phyloP scores from a whole-genome alignment of 2,113 vertebrate genomes.

The Poeciliopsis occidentalis region DNA sequence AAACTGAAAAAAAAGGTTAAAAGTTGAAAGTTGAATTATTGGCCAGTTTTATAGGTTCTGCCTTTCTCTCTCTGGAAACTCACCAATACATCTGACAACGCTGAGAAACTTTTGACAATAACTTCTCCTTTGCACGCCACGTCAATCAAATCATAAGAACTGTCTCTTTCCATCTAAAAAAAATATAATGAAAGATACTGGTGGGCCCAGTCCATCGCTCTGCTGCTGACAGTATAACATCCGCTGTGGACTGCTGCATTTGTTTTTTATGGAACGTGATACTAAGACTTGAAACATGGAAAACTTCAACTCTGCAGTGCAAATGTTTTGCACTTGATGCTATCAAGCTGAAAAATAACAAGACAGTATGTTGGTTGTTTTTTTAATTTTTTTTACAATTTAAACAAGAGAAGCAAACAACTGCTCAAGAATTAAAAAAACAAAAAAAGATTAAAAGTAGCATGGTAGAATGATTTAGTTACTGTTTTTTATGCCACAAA shows the following conservation, averaged over 20 bases:
- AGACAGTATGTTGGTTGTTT: too few relatives aligned
- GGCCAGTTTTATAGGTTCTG: not conserved
- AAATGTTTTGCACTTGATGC: too few relatives aligned
- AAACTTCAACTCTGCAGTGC: not conserved
- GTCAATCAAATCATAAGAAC: constrained; percentile 1
- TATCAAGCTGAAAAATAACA: too few relatives aligned
- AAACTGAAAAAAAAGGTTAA: not conserved
- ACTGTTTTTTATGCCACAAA: too few relatives aligned
- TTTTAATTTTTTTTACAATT: too few relatives aligned
- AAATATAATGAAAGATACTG: not conserved
- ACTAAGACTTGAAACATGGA: not conserved
- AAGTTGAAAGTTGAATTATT: not conserved
- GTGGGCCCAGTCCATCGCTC: not conserved
- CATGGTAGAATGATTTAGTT: too few relatives aligned
- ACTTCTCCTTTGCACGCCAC: not conserved
- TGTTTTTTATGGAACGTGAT: not conserved
- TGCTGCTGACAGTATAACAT: not conserved
- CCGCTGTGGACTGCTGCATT: not conserved
- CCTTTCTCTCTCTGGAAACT: not conserved
- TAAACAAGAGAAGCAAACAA: too few relatives aligned
- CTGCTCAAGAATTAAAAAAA: too few relatives aligned
- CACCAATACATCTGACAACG: not conserved
- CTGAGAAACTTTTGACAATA: constrained; percentile 2
- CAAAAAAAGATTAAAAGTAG: too few relatives aligned
- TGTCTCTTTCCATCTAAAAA: not conserved